Conservation (phyloP, 2,888 invertebrate genomes). For the Tachina grossa region DNA sequence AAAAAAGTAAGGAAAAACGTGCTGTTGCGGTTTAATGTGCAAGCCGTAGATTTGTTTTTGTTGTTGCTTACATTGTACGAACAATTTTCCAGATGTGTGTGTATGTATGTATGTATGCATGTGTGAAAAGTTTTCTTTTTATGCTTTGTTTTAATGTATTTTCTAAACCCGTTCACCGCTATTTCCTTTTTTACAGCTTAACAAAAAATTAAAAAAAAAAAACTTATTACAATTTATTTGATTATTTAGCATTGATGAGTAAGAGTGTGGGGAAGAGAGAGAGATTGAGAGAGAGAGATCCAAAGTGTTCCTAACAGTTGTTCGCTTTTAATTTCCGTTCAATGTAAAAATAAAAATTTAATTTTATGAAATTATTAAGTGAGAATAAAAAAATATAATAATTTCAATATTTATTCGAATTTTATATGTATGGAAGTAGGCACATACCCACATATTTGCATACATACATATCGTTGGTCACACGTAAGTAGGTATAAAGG, state of each 20-base stretch:
- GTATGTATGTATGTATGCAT: not conserved
- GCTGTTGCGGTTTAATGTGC: slow-evolving; percentile 70
- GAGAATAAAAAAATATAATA: not conserved
- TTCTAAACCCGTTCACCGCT: slow-evolving; percentile 71
- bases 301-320: slow-evolving; percentile 39
- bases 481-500: not conserved
- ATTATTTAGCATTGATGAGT: slow-evolving; percentile 51
- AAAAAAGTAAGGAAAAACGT: slow-evolving; percentile 69
- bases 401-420: slow-evolving; percentile 56
- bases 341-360: slow-evolving; percentile 54
- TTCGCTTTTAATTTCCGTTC: slow-evolving; percentile 67
- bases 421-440: slow-evolving; percentile 6
- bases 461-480: not conserved
- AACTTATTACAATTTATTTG: slow-evolving; percentile 57
- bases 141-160: slow-evolving; percentile 41
- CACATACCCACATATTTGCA: not conserved
- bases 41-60: slow-evolving; percentile 47
- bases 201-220: slow-evolving; percentile 28
- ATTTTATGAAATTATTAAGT: slow-evolving; percentile 43
- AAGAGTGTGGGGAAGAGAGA: slow-evolving; percentile 16
- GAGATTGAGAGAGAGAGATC: slow-evolving; percentile 17
- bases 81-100: slow-evolving; percentile 58
- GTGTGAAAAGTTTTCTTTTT: slow-evolving; percentile 59
- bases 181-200: slow-evolving; percentile 66
- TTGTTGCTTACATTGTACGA: slow-evolving; percentile 40